These are phyloP conservation scores for Rhea americana DNA, from an alignment of 2,113 vertebrate species.

Conservation along the genomic window DNA sequence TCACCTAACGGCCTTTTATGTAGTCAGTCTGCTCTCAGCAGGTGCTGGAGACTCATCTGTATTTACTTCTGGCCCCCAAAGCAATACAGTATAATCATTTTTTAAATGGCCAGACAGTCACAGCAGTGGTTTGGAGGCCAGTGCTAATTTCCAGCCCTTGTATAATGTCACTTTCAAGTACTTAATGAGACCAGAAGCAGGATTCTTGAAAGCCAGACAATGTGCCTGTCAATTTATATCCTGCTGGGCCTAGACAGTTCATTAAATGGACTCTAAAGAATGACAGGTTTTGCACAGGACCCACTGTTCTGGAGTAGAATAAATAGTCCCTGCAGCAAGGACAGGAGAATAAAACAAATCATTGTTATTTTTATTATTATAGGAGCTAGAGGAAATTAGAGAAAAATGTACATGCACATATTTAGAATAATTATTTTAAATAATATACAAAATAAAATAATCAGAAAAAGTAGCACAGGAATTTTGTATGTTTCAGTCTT, in stretches of 20 bases:
- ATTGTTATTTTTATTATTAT: not conserved
- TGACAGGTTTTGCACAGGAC: conserved; percentile 33
- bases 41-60: conserved; percentile 7
- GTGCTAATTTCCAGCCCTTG: conserved; percentile 44
- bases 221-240: conserved; percentile 3
- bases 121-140: conserved; percentile 21
- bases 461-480: too few species aligned
- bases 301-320: conserved; percentile 15
- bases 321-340: conserved; percentile 41
- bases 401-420: not conserved
- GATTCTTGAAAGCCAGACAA: conserved; percentile 11
- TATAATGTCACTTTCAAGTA: conserved; percentile 18
- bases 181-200: conserved; percentile 48
- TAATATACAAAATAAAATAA: too few species aligned
- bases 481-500: not conserved
- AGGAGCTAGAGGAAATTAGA: not conserved
- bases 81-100: not conserved
- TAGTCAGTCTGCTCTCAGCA: conserved; percentile 12
- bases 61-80: conserved; percentile 8
- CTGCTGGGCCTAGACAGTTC: conserved; percentile 14
- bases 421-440: not conserved
- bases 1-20: rapidly evolving
- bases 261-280: conserved; percentile 50
- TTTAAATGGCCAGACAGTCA: conserved; percentile 46
- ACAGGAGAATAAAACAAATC: conserved; percentile 1